Evolutionary conservation across 2,888 invertebrate genomes (phyloP), one percentile per base, ranked within the genome.

Genomic region (Tetrapedia diversipes): DNA sequence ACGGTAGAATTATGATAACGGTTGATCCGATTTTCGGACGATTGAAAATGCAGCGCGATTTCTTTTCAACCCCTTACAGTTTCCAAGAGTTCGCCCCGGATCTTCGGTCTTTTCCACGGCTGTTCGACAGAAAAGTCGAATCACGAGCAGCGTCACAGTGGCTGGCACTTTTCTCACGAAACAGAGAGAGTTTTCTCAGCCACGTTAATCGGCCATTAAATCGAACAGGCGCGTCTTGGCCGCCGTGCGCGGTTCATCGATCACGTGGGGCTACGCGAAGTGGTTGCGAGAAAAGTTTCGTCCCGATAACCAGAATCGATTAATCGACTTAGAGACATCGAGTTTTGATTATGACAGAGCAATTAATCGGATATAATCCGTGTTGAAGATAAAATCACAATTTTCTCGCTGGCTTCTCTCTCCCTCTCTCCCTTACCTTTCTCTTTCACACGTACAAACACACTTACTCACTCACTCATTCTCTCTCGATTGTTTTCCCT

Each of bases 341-440:
- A 41, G 41, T 16, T 1, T 49, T 29, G 41, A 75, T 67, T 34
- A 59, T 37, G 57, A 57, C 43, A 24, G 39, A 8, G 34, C 34
- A 76, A 76, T 61, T 67, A 63, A 56, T 24, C 24, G 60, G 43
- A 24, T 57, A 73, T n/a, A 51, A 43, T n/a, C 39, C 37, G 11
- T 10, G 32, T 27, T 19, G 27, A 1, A 43, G 34, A 37, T 47
- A 29, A 39, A 39, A 47, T 41, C 34, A 16, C 41, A 39, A 71
- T 37, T 56, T 37, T 37, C 51, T 34, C 41, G 6, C 32, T 37
- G 29, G 16, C 39, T 49, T 29, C 34, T 41, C 32, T 7, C 14
- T 29, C 29, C 29, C 32, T 24, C n/a, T n/a, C n/a, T n/a, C n/a
- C n/a, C n/a, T n/a, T n/a, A n/a, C n/a, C n/a, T n/a, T n/a, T n/a